Base-by-base conservation (phyloP, 2,113 vertebrate genomes). In the Formicarius rufipectus region DNA sequence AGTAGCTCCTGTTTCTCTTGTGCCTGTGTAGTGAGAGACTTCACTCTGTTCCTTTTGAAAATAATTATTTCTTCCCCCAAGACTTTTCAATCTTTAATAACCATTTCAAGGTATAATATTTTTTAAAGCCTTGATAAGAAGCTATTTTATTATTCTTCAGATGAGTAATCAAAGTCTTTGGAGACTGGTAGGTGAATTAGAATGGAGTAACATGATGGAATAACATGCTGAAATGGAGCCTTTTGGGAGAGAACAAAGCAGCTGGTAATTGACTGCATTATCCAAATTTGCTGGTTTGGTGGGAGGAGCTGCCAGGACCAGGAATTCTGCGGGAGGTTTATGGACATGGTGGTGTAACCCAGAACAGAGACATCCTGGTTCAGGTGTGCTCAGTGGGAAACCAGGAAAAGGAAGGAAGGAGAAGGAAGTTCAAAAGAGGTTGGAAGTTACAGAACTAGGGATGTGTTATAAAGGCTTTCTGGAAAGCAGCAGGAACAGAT, bases 41-140 rank as follows among this genome's bases (percentile, higher is more conserved):
- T 63, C 1, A 0, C 71, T 85, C 45, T 12, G 9, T 76, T 84
- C 22, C 62, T 90, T 75, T 79, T 37, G 66, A 75, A 92, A 95
- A 73, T 53, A 56, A 93, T 93, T 89, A 89, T 87, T 74, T 74
- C 47, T 37, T 2, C 21, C 35, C 35, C 10, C 16, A 39, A 3
- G 1, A 60, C 63, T 87, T 95, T 85, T 56, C 82, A 88, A 33
- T 93, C 69, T 91, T 82, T 72, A 87, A 87, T 87, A 96, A 95
- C 71, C 5, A 1, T 73, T 71, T 88, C 88, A 53, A 90, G 78
- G 78, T 88, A 18, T 87, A 88, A 87, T 95, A 85, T 87, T 94
- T 96, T 91, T 85, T 76, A 83, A 96, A 93, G n/a, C 58, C 67
- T 76, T 80, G 62, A 86, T 93, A 96, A 90, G 90, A 79, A 92